Percentiles rank a stretch among this genome's conserved stretches.
These are phyloP conservation scores for Boloria selene DNA, from an alignment of 2,888 invertebrate species.

Conservation along the genomic window DNA sequence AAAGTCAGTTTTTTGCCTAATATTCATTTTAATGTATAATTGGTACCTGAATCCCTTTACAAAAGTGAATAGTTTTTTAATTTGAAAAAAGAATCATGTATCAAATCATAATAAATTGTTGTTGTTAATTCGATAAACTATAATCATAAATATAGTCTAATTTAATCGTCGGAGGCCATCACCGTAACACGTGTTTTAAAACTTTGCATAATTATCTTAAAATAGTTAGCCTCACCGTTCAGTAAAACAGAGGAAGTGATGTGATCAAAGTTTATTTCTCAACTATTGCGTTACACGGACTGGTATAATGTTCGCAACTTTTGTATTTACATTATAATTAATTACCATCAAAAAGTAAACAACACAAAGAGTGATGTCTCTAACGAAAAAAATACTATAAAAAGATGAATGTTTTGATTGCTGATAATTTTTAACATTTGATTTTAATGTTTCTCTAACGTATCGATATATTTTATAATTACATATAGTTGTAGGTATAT, in stretches of 20 bases:
- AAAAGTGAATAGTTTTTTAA: too few relatives aligned
- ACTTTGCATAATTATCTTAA: slow-evolving; percentile 33
- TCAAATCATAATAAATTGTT: neutral
- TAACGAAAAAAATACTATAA: too few relatives aligned
- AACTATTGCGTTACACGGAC: neutral
- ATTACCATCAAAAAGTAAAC: neutral
- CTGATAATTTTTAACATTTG: too few relatives aligned
- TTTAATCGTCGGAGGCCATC: slow-evolving; percentile 21
- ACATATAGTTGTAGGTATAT: too few relatives aligned
- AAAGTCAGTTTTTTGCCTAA: too few relatives aligned
- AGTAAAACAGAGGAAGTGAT: slow-evolving; percentile 35
- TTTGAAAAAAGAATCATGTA: too few relatives aligned
- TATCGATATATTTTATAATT: too few relatives aligned
- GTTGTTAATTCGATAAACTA: neutral
- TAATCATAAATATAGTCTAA: slow-evolving; percentile 12
- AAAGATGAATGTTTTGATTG: too few relatives aligned
- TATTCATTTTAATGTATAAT: too few relatives aligned
- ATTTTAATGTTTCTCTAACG: too few relatives aligned
- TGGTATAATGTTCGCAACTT: neutral
- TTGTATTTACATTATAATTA: neutral
- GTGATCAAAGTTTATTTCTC: slow-evolving; percentile 36
- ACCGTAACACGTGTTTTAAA: slow-evolving; percentile 21
- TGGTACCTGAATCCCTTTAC: too few relatives aligned
- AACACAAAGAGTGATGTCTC: too few relatives aligned
- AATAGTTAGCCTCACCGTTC: slow-evolving; percentile 11